Evolutionary conservation across 1,140 invertebrate genomes (phyloP).

Genomic region (Cherax quadricarinatus): DNA sequence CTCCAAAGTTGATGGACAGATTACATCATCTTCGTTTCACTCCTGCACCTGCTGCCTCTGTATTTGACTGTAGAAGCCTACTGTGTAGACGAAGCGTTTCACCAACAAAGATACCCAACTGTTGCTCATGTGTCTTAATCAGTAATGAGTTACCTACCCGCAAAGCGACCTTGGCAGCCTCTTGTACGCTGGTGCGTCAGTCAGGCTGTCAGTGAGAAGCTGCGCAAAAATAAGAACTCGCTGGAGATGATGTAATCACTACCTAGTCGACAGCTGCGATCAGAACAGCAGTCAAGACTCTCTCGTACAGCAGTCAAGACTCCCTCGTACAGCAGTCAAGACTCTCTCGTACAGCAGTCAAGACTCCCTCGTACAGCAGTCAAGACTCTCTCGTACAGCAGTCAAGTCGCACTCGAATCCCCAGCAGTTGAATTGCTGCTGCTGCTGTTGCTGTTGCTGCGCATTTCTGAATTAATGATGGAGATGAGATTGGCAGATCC

Average conservation of each 20-base stretch:
- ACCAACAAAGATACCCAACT: no score
- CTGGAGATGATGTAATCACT: background rate
- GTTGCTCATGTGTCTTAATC: no score
- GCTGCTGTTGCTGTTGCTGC: slow-evolving; percentile 25
- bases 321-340: no score
- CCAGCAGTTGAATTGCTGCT: background rate
- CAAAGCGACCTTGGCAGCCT: no score
- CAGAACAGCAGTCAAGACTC: background rate
- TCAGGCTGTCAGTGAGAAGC: background rate
- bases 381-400: background rate
- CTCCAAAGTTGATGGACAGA: no score
- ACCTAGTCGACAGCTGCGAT: background rate
- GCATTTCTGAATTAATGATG: slow-evolving; percentile 57
- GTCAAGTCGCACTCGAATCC: background rate
- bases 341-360: no score
- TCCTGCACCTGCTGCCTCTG: no score
- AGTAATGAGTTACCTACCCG: no score
- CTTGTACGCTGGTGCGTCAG: background rate
- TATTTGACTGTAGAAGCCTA: no score
- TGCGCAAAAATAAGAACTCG: background rate
- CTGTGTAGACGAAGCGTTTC: no score
- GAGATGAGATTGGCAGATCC: slow-evolving; percentile 46
- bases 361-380: background rate
- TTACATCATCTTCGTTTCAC: no score
- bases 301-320: background rate